phyloP scores from a whole-genome alignment of 2,113 vertebrate genomes.

The Mus spicilegus region DNA sequence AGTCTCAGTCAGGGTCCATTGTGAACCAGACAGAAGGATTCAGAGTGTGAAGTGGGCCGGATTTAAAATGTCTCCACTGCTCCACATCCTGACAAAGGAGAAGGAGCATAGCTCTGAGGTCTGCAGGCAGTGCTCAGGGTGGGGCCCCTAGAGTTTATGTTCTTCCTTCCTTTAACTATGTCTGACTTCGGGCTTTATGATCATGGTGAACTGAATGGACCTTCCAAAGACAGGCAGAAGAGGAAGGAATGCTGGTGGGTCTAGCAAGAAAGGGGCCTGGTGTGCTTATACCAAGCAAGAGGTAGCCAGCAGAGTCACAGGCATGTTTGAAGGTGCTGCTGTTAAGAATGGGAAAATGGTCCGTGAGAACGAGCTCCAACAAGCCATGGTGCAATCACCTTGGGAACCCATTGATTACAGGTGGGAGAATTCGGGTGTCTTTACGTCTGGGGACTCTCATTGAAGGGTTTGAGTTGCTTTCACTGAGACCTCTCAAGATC shows the following conservation, averaged over 20 bases:
- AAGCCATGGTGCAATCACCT: not conserved
- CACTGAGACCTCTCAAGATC: not conserved
- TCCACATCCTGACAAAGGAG: not conserved
- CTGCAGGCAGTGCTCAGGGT: not conserved
- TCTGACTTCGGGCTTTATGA: not conserved
- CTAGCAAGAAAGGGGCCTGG: not conserved
- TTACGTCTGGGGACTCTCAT: not conserved
- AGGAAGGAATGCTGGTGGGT: not conserved
- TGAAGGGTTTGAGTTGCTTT: not conserved
- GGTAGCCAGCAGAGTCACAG: too few relatives aligned
- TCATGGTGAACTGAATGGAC: not conserved
- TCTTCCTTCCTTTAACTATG: not conserved
- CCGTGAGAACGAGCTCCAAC: not conserved
- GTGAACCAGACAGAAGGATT: not conserved
- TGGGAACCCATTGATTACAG: not conserved
- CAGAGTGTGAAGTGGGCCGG: not conserved
- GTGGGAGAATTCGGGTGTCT: not conserved
- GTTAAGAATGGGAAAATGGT: not conserved
- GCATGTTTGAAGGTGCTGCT: not conserved
- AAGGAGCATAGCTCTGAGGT: not conserved
- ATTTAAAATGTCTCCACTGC: not conserved
- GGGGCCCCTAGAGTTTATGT: not conserved
- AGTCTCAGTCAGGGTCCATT: not conserved
- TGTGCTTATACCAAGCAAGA: not conserved
- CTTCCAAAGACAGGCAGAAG: slow-evolving; percentile 1